Conservation (phyloP, 2,113 vertebrate genomes). For the Himantopus leucocephalus region DNA sequence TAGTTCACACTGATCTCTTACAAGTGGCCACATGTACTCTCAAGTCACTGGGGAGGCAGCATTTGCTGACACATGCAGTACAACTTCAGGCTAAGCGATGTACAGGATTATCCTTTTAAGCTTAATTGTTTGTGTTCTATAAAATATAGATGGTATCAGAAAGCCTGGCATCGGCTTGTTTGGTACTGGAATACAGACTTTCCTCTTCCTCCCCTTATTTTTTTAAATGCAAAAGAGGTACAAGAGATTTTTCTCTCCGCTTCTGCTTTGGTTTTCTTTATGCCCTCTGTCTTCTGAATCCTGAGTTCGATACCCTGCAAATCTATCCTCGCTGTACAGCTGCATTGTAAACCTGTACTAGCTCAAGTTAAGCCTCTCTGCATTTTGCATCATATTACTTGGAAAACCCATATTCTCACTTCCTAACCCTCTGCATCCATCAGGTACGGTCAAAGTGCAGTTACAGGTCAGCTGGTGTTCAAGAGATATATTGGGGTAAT, state of each 20-base stretch:
- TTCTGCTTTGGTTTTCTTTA: background rate
- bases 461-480: background rate
- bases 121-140: slow-evolving; percentile 47
- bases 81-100: slow-evolving; percentile 23
- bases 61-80: slow-evolving; percentile 39
- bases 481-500: background rate
- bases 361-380: background rate
- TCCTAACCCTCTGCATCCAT: background rate
- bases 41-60: background rate
- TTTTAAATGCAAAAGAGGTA: background rate
- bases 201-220: background rate
- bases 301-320: background rate
- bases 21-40: background rate
- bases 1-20: background rate
- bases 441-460: background rate
- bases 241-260: background rate
- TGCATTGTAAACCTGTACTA: background rate
- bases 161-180: background rate
- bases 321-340: background rate
- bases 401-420: background rate
- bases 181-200: background rate
- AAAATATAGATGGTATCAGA: slow-evolving; percentile 32
- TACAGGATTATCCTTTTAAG: slow-evolving; percentile 49
- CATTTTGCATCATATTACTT: background rate
- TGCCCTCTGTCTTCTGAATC: background rate